Base-by-base conservation (phyloP, 2,797 vertebrate species). In the Falco berigora region DNA sequence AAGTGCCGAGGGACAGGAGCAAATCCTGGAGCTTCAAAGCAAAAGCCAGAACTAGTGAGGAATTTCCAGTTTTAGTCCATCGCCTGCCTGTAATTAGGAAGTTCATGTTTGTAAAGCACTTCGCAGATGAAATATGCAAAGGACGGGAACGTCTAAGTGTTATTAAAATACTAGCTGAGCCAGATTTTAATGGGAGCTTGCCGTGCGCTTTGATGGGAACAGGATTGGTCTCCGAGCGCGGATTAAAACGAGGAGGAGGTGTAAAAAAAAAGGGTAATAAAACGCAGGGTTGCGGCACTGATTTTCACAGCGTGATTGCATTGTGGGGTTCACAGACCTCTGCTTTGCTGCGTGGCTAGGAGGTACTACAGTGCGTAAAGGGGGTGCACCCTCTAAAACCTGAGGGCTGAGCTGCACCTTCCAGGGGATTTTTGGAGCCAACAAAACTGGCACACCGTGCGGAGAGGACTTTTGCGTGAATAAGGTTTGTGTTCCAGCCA, bases 131-230 rank as follows among this genome's bases (percentile, higher is more conserved):
- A 95, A 94, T 92, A 96, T 90, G 89, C 95, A 81, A 95, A 84
- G 71, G 95, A 94, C 67, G 47, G 86, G 95, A 91, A 97, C 18
- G 88, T 52, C 93, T 84, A n/a, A 93, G 88, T 76, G 92, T 80
- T 95, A 96, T 97, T 96, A 96, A 96, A 96, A 92, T 94, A 93
- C 84, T 88, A 86, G 91, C 92, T 40, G 89, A 92, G 96, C 96
- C 86, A 95, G 91, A 91, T 96, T 94, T 96, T 95, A 90, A 97
- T 96, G 82, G 91, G 53, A 90, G 86, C 77, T 88, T 85, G 79
- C 83, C 52, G 74, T 27, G 15, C 73, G 8, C 94, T 96, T 91
- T 92, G 91, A 92, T 95, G 96, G 79, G 80, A 96, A 88, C 79
- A 49, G 90, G 80, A 94, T 84, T 36, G 2, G 67, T 53, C 92